Percentiles rank a stretch among this genome's conserved stretches.
phyloP scores from a whole-genome alignment of 1,140 invertebrate genomes.

The Drosophila arizonae region DNA sequence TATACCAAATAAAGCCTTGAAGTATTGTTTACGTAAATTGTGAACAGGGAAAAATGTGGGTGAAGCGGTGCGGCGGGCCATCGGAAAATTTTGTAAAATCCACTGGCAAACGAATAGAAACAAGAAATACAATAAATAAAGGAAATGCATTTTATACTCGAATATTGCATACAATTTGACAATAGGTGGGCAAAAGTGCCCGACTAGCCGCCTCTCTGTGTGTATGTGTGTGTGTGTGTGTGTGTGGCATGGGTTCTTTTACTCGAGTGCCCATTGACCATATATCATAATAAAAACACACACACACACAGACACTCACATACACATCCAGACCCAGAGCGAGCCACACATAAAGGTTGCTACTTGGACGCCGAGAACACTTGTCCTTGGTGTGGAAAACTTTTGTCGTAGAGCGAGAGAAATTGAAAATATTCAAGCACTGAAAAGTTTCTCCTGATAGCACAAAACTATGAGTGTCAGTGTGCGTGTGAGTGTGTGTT shows the following conservation, averaged over 20 bases:
- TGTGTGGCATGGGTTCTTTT: background rate
- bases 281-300: slow-evolving; percentile 42
- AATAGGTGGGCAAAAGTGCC: slow-evolving; percentile 42
- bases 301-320: slow-evolving; percentile 20
- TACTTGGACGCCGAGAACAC: slow-evolving; percentile 37
- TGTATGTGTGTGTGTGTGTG: background rate
- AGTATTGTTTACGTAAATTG: slow-evolving; percentile 62
- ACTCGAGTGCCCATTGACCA: slow-evolving; percentile 41
- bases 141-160: slow-evolving; percentile 46
- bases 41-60: background rate
- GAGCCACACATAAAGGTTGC: slow-evolving; percentile 17
- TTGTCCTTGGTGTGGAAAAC: slow-evolving; percentile 62
- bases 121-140: slow-evolving; percentile 39
- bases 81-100: slow-evolving; percentile 52
- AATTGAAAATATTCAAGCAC: slow-evolving; percentile 76
- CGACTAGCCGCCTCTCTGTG: slow-evolving; percentile 8
- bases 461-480: slow-evolving; percentile 30
- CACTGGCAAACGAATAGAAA: slow-evolving; percentile 44
- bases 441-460: slow-evolving; percentile 67
- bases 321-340: slow-evolving; percentile 17
- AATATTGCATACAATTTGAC: slow-evolving; percentile 41
- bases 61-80: background rate
- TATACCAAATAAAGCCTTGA: slow-evolving; percentile 53
- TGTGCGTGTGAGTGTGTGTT: slow-evolving; percentile 31
- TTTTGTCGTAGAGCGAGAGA: slow-evolving; percentile 62